Conservation (phyloP, 1,140 invertebrate species). For the Drosophila nasuta region DNA sequence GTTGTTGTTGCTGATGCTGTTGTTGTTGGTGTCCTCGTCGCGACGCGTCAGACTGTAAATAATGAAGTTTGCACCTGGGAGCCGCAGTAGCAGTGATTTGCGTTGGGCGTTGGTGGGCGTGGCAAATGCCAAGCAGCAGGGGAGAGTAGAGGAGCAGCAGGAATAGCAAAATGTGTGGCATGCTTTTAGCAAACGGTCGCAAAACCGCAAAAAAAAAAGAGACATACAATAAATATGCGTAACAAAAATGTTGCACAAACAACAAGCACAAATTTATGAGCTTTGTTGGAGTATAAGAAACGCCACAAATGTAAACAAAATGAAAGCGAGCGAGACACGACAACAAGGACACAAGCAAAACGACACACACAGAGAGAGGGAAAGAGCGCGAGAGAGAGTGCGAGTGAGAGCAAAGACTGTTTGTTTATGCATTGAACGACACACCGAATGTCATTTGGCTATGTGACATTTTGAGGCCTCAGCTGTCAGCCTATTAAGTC, state of each 20-base stretch:
- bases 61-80: conserved; percentile 75
- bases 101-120: conserved; percentile 33
- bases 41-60: conserved; percentile 81
- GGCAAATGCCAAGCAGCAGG: conserved; percentile 34
- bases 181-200: conserved; percentile 50
- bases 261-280: conserved; percentile 60
- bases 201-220: conserved; percentile 34
- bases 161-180: conserved; percentile 26
- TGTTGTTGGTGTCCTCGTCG: conserved; percentile 62
- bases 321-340: neutral
- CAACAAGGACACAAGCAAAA: neutral
- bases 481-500: conserved; percentile 47
- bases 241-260: conserved; percentile 55
- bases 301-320: conserved; percentile 32
- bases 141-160: neutral
- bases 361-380: neutral
- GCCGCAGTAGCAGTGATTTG: conserved; percentile 43
- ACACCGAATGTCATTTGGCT: conserved; percentile 27
- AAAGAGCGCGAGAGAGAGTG: conserved; percentile 1
- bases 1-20: conserved; percentile 27
- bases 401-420: conserved; percentile 5
- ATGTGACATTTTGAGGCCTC: conserved; percentile 40
- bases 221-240: conserved; percentile 53
- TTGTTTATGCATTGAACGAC: conserved; percentile 32
- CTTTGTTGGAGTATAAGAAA: conserved; percentile 37